These are phyloP conservation scores for Amorpha juglandis DNA, from an alignment of 2,888 invertebrate genomes.

Conservation along the genomic window DNA sequence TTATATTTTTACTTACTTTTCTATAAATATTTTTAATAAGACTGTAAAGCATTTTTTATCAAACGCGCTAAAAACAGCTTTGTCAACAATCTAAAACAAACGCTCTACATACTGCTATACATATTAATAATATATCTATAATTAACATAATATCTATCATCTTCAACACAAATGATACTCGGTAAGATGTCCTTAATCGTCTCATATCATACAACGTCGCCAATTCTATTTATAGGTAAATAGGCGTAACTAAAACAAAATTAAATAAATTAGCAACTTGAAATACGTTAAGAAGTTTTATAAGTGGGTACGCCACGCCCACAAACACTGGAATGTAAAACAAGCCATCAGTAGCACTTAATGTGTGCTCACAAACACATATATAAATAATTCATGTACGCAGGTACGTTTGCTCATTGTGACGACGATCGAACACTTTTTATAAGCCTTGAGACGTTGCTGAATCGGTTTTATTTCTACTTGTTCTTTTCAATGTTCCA, in stretches of 20 bases:
- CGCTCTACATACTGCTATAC: too few relatives aligned
- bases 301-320: conserved; percentile 43
- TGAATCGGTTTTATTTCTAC: not conserved
- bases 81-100: too few relatives aligned
- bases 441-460: not conserved
- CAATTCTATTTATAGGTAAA: too few relatives aligned
- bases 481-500: not conserved
- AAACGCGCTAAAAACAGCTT: too few relatives aligned
- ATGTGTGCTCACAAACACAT: conserved; percentile 61
- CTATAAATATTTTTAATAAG: too few relatives aligned
- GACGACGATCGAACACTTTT: conserved; percentile 1
- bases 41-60: too few relatives aligned
- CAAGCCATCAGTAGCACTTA: conserved; percentile 64
- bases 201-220: too few relatives aligned
- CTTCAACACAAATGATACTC: not conserved
- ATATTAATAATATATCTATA: too few relatives aligned
- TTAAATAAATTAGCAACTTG: not conserved
- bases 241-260: not conserved
- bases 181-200: too few relatives aligned
- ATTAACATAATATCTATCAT: not conserved
- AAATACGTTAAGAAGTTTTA: conserved; percentile 10
- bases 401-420: conserved; percentile 22
- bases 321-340: conserved; percentile 53
- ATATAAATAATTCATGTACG: conserved; percentile 42
- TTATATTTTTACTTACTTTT: too few relatives aligned